Percentiles rank a stretch among this genome's conserved stretches.
These are phyloP conservation scores for Ariopsis seemanni DNA, from an alignment of 2,113 vertebrate species.

Conservation along the genomic window DNA sequence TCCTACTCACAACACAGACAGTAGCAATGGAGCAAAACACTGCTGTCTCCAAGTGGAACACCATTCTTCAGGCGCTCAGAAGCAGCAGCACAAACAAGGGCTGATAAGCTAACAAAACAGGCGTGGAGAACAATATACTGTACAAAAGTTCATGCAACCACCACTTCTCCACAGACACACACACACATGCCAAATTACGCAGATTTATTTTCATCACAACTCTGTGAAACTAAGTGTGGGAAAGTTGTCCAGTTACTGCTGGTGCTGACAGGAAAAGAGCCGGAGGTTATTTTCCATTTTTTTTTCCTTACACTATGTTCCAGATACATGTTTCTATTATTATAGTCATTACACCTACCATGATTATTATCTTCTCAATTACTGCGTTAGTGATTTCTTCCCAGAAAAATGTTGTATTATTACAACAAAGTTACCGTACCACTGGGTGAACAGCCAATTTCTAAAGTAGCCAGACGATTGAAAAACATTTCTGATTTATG, in stretches of 20 bases:
- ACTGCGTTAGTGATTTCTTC: neutral
- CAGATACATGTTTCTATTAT: conserved; percentile 1
- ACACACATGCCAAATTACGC: conserved; percentile 10
- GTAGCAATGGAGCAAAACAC: conserved; percentile 23
- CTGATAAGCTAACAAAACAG: conserved; percentile 23
- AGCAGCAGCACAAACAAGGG: conserved; percentile 4
- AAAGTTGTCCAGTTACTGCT: conserved; percentile 21
- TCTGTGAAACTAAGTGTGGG: conserved; percentile 15
- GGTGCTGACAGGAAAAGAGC: conserved; percentile 21
- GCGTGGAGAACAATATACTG: conserved; percentile 20
- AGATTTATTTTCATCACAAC: conserved; percentile 9
- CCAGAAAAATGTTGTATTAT: neutral
- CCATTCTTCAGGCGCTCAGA: conserved; percentile 22
- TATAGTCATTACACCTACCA: neutral
- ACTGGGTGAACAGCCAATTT: neutral
- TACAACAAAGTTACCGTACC: neutral
- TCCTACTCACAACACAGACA: neutral
- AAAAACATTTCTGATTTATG: conserved; percentile 6
- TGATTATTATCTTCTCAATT: neutral
- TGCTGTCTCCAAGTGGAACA: conserved; percentile 21
- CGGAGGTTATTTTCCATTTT: neutral
- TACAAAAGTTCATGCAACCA: neutral
- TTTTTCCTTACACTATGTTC: neutral
- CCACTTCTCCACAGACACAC: neutral
- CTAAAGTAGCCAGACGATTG: neutral